Conservation (phyloP, 2,888 invertebrate genomes). For the Eilema griseolum region DNA sequence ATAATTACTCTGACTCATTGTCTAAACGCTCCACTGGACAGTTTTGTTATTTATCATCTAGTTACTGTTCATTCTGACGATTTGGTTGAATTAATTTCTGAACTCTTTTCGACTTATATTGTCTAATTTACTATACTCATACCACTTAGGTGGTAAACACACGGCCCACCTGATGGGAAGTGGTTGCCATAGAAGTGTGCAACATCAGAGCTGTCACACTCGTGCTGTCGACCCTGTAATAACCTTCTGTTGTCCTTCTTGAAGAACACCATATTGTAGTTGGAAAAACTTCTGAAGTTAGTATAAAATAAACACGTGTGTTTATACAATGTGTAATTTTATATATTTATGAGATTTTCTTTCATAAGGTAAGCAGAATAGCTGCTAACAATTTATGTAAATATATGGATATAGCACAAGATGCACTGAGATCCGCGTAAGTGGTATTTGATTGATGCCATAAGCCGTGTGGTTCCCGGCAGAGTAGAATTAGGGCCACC, state of each 20-base stretch:
- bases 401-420: too few species aligned
- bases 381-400: background rate
- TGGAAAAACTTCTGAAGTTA: too few species aligned
- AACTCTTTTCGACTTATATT: slow-evolving; percentile 38
- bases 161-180: too few species aligned
- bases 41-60: slow-evolving; percentile 55
- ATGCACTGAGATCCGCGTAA: too few species aligned
- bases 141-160: too few species aligned
- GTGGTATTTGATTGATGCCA: background rate
- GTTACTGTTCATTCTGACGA: slow-evolving; percentile 44
- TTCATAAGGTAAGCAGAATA: background rate
- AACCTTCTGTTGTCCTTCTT: too few species aligned
- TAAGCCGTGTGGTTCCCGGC: too few species aligned
- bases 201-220: too few species aligned
- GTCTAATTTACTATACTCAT: slow-evolving; percentile 25
- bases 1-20: slow-evolving; percentile 71
- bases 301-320: background rate
- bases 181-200: too few species aligned
- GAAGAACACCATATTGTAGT: too few species aligned
- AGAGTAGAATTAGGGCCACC: too few species aligned
- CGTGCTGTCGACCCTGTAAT: too few species aligned
- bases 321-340: background rate
- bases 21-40: slow-evolving; percentile 55
- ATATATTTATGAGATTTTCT: background rate
- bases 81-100: slow-evolving; percentile 47